These are phyloP conservation scores for Spermophilus dauricus DNA, from an alignment of 2,113 vertebrate genomes.

Conservation along the genomic window DNA sequence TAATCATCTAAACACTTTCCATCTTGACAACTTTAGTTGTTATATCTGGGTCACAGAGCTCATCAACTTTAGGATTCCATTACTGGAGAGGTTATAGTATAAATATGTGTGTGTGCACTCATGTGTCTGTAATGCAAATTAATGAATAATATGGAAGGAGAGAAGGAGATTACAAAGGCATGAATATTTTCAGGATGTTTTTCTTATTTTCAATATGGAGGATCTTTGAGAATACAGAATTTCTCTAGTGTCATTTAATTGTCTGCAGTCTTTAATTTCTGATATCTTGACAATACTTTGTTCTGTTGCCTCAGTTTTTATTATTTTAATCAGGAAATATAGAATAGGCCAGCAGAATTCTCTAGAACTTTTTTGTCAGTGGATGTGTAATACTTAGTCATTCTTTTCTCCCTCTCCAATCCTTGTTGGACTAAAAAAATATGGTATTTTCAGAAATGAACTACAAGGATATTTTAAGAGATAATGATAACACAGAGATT, in stretches of 20 bases:
- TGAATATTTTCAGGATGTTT: not conserved
- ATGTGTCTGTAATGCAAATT: not conserved
- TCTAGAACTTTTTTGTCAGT: not conserved
- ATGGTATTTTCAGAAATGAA: slow-evolving; percentile 16
- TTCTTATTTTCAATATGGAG: not conserved
- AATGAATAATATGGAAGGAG: not conserved
- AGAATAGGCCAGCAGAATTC: not conserved
- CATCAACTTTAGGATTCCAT: slow-evolving; percentile 90
- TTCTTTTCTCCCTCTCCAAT: not conserved
- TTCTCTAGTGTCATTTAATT: not conserved
- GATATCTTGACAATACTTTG: not conserved
- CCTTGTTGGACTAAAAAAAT: not conserved
- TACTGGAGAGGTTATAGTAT: slow-evolving; percentile 78
- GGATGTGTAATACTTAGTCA: not conserved
- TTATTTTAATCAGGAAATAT: not conserved
- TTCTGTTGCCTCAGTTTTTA: not conserved
- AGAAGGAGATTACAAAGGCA: not conserved
- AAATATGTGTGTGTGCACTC: not conserved
- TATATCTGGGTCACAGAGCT: slow-evolving; percentile 92
- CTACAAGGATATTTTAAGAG: not conserved
- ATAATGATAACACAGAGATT: not conserved
- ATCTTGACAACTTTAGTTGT: slow-evolving; percentile 90
- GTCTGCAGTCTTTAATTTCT: not conserved
- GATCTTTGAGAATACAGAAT: not conserved
- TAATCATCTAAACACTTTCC: slow-evolving; percentile 93